Conservation (phyloP, 2,888 invertebrate genomes). For the Hyppa rectilinea region DNA sequence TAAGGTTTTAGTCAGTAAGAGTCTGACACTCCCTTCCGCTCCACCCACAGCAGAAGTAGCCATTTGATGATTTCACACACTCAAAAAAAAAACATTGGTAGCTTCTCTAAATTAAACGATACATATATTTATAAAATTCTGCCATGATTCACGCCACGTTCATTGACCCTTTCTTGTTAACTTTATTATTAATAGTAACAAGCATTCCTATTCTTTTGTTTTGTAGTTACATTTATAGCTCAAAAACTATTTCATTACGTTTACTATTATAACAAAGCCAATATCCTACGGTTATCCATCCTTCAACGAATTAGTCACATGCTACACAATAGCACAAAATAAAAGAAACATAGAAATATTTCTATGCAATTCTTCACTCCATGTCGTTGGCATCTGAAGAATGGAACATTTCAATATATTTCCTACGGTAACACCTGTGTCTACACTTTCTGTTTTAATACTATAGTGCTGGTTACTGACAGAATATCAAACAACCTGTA, state of each 20-base stretch:
- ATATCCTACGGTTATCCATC: not conserved
- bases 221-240: not conserved
- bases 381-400: constrained; percentile 1
- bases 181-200: not conserved
- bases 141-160: not conserved
- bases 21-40: too few species aligned
- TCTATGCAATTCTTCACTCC: not conserved
- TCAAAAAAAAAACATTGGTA: too few species aligned
- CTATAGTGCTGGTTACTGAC: not conserved
- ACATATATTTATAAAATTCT: not conserved
- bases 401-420: constrained; percentile 10
- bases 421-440: constrained; percentile 6
- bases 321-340: not conserved
- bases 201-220: not conserved
- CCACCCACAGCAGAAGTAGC: too few species aligned
- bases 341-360: not conserved
- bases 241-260: not conserved
- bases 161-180: not conserved
- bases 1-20: too few species aligned
- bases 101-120: not conserved
- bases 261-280: not conserved
- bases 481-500: constrained; percentile 24
- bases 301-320: not conserved
- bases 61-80: too few species aligned
- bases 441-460: not conserved